Evolutionary conservation across 1,140 invertebrate species (phyloP), one percentile per base, ranked within the genome.

Genomic region (Pogonognathellus flavescens): DNA sequence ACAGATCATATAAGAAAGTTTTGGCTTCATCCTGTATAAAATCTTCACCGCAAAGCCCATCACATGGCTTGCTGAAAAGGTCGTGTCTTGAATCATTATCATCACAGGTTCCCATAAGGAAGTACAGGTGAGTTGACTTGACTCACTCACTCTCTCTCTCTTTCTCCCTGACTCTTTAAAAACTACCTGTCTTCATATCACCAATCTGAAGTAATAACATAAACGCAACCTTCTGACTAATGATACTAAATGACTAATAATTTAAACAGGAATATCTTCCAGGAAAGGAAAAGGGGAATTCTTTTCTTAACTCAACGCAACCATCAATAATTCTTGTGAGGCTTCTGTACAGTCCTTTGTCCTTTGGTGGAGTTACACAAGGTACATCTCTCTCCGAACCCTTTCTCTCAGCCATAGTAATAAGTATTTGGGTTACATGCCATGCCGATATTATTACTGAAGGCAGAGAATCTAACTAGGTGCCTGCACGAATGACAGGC

Each of bases 191-290:
- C 70, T 76, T 76, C 41, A 41, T 76, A 76, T 76, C 41, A 76
- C 25, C 41, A 18, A 50, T 41, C 70, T 49, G 7, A 76, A 49
- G 70, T 76, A 76, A 76, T 31, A 76, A 16, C 31, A 49, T 76
- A 76, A 76, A 76, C 31, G 13, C 31, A 76, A 76, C 31, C 70
- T 76, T 31, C 41, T 50, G 31, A 76, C 70, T 76, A 76, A 76
- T 76, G 70, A 76, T 76, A 76, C 41, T 76, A 76, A 76, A 76
- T 76, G 70, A 76, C 70, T 76, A 41, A 76, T 76, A 76, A 76
- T 76, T 76, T 76, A 49, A 50, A 76, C 25, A 70, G 25, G 25
- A 76, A 50, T 49, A 76, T 76, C 70, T 76, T 76, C 70, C 31
- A 49, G 70, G 70, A 76, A 76, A 50, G 31, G 25, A 76, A 18